A percentile compares a stretch with the other conserved stretches of the same genome.
Conservation (phyloP, 1,140 invertebrate species). For the Ceratina calcarata region DNA sequence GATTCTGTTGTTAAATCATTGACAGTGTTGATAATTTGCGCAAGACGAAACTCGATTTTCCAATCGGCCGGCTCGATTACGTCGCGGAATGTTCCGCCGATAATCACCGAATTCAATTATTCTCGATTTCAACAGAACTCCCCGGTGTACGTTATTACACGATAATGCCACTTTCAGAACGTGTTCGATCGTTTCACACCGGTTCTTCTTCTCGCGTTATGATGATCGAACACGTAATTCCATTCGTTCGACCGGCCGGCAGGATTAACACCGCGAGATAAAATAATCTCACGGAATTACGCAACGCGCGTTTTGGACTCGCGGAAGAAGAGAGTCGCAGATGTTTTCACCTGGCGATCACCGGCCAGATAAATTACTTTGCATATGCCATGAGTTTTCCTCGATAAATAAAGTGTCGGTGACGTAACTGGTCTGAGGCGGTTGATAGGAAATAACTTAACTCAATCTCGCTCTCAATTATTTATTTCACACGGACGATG, state of each 20-base stretch:
- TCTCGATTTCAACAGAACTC: neutral
- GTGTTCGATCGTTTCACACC: neutral
- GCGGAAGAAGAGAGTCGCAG: conserved; percentile 5
- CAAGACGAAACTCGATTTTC: neutral
- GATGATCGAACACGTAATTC: neutral
- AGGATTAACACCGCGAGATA: neutral
- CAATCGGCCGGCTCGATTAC: neutral
- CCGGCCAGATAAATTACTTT: neutral
- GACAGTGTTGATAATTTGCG: too few relatives aligned
- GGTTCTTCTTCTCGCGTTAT: neutral
- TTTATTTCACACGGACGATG: too few relatives aligned
- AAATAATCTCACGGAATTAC: conserved; percentile 11
- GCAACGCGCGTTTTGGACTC: conserved; percentile 16
- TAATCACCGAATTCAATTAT: neutral
- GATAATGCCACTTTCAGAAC: too few relatives aligned
- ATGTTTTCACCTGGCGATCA: neutral
- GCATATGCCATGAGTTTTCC: neutral
- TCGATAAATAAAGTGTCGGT: too few relatives aligned
- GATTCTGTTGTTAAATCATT: too few relatives aligned
- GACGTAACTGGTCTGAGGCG: too few relatives aligned
- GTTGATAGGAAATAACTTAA: too few relatives aligned
- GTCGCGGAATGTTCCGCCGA: neutral
- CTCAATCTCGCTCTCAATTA: too few relatives aligned
- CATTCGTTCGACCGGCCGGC: neutral
- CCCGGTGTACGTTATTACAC: neutral